Evolutionary conservation across 2,113 vertebrate species (phyloP).

Genomic region (Probosciger aterrimus): DNA sequence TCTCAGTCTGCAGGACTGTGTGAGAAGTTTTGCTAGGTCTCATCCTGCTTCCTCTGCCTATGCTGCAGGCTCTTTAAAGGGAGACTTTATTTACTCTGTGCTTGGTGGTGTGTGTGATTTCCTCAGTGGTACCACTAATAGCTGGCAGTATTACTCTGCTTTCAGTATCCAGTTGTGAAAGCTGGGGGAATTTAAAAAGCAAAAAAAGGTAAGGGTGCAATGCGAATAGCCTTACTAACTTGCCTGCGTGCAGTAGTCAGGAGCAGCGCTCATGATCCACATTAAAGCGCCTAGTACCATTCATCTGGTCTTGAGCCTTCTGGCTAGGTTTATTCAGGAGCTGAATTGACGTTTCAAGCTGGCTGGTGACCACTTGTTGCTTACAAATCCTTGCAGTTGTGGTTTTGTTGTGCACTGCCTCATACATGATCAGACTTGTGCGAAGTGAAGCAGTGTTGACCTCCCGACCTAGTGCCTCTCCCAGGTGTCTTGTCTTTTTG

Average conservation of each 20-base stretch:
- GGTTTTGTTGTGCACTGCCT: not conserved
- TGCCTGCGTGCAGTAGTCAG: not conserved
- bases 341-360: not conserved
- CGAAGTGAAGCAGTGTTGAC: not conserved
- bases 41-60: not conserved
- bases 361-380: not conserved
- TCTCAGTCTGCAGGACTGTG: not conserved
- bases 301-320: not conserved
- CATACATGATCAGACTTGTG: not conserved
- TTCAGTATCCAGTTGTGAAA: not conserved
- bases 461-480: not conserved
- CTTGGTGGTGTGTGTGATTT: not conserved
- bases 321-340: not conserved
- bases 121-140: not conserved
- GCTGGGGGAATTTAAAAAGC: not conserved
- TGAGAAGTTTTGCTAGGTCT: not conserved
- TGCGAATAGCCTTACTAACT: not conserved
- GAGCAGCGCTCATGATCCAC: accelerated
- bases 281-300: not conserved
- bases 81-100: not conserved
- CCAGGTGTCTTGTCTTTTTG: not conserved
- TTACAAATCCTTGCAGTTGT: not conserved
- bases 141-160: not conserved
- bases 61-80: not conserved
- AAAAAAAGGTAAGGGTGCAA: not conserved